Base-by-base conservation (phyloP, 2,888 invertebrate genomes). In the Melanargia galathea region DNA sequence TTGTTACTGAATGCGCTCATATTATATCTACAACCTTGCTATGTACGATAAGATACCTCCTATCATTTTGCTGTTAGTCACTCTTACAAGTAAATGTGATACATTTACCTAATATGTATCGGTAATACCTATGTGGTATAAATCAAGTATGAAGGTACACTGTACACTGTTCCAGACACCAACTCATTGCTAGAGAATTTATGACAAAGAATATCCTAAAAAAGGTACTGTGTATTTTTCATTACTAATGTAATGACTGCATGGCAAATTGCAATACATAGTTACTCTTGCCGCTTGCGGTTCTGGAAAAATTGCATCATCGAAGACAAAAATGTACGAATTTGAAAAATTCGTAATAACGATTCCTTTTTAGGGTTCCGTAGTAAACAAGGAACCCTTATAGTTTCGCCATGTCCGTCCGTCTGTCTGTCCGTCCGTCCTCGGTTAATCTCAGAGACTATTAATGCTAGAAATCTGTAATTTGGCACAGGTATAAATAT, bases 1-100 rank as follows among this genome's bases (percentile, higher is more conserved):
- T 18, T 68, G 73, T 73, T 65, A 67, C 73, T 68, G 68, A 72
- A 72, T 74, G 71, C 73, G 67, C 62, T 73, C 67, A 72, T 46
- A 11, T 45, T 3, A 20, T 75, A 76, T 74, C 75, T 46, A 64
- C 62, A 76, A 70, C 75, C 73, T 73, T 76, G 73, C 57, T 49
- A 38, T 40, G 66, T 52, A 24, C 58, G 73, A 74, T 72, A 72
- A 74, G 74, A 74, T 73, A 35, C 11, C 33, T 33, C 46, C 33
- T 62, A 68, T 66, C 60, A 65, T 49, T 65, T 40, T 67, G 58
- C 55, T 43, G 51, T 65, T 68, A 63, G 61, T 71, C 70, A 71
- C 61, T 60, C 57, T 64, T 63, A 55, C 55, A 64, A 70, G 68
- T 65, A 68, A 35, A 20, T 51, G 11, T 51, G 51, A 52, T 20